Conservation (phyloP, 1,140 invertebrate species). For the Zaprionus africanus region DNA sequence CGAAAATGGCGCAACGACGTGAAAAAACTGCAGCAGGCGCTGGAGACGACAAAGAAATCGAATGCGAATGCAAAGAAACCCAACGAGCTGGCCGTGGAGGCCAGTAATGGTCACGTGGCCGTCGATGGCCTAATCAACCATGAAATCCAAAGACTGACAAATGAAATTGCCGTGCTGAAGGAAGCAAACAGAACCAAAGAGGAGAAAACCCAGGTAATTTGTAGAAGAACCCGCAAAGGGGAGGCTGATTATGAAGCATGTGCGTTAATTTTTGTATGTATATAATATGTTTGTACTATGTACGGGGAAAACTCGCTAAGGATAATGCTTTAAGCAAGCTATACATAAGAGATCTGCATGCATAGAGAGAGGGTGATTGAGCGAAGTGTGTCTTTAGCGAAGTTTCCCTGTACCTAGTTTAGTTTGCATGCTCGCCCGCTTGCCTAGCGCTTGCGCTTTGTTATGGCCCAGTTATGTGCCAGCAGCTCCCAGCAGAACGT, state of each 20-base stretch:
- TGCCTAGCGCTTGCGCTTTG: constrained; percentile 53
- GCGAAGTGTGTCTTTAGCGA: neutral
- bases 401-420: neutral
- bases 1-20: constrained; percentile 81
- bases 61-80: constrained; percentile 54
- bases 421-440: constrained; percentile 59
- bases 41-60: constrained; percentile 71
- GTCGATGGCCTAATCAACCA: constrained; percentile 72
- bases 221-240: neutral
- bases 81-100: constrained; percentile 52
- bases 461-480: constrained; percentile 48
- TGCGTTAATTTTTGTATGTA: neutral
- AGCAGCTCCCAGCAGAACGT: constrained; percentile 62
- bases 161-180: constrained; percentile 78
- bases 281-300: neutral
- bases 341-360: no score
- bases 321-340: neutral
- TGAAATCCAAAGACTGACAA: constrained; percentile 84
- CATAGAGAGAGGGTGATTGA: no score
- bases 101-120: constrained; percentile 51
- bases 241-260: neutral
- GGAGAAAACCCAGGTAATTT: constrained; percentile 75
- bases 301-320: neutral
- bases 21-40: constrained; percentile 75
- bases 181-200: constrained; percentile 80